Conservation (phyloP, 2,113 vertebrate species). For the Solenodon paradoxus region DNA sequence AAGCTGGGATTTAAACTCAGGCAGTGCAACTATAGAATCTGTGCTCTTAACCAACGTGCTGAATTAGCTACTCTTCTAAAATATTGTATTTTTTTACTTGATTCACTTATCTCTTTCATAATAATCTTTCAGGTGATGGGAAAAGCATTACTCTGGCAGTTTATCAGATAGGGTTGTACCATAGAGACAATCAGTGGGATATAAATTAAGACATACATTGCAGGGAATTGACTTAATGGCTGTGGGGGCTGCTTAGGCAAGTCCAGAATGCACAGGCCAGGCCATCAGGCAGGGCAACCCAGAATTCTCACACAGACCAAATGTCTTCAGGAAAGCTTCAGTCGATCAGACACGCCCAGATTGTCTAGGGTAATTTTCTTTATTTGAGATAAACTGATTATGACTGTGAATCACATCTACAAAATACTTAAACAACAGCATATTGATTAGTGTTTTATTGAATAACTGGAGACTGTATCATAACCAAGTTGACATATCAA, state of each 20-base stretch:
- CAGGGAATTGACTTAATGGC: background rate
- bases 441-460: background rate
- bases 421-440: background rate
- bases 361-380: constrained; percentile 12
- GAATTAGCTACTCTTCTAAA: background rate
- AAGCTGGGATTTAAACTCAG: background rate
- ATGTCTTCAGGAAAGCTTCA: background rate
- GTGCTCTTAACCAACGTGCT: background rate
- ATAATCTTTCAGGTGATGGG: background rate
- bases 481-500: background rate
- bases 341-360: background rate
- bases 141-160: background rate
- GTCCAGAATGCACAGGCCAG: background rate
- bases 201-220: background rate
- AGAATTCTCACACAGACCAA: background rate
- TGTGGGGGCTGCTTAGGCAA: background rate
- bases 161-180: background rate
- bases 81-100: background rate
- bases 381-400: constrained; percentile 11
- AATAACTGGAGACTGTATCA: background rate
- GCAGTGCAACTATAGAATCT: background rate
- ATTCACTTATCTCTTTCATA: background rate
- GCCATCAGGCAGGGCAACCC: background rate
- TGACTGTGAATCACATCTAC: background rate
- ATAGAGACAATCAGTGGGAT: background rate